These are phyloP conservation scores for Protobothrops flavoviridis DNA, from an alignment of 2,113 vertebrate species.

Conservation along the genomic window DNA sequence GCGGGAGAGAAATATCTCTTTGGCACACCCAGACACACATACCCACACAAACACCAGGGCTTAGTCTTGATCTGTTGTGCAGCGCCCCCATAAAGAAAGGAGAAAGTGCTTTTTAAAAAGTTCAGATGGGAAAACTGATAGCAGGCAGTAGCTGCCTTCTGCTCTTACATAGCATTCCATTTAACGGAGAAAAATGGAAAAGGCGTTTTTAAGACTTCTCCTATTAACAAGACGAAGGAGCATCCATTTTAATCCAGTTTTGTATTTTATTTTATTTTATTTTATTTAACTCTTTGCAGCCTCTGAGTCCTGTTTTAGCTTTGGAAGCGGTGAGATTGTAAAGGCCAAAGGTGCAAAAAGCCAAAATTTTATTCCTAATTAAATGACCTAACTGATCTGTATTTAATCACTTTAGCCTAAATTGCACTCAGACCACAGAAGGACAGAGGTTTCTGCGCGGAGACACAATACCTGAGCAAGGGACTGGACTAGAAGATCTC, in stretches of 20 bases:
- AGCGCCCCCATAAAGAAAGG: neutral
- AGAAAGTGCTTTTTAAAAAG: neutral
- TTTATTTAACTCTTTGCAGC: slow-evolving; percentile 13
- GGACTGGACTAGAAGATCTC: neutral
- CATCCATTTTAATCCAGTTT: neutral
- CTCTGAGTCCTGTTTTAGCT: slow-evolving; percentile 1
- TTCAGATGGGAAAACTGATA: neutral
- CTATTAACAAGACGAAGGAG: neutral
- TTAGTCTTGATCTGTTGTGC: neutral
- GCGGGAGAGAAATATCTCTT: neutral
- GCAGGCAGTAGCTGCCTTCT: neutral
- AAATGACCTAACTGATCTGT: slow-evolving; percentile 29
- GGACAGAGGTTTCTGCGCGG: neutral
- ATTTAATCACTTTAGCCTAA: neutral
- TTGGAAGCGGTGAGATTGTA: neutral
- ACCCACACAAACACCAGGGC: neutral
- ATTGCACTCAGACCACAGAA: neutral
- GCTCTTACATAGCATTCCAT: neutral
- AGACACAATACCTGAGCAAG: neutral
- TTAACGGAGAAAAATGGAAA: neutral
- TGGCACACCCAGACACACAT: neutral
- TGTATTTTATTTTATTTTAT: neutral
- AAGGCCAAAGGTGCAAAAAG: neutral
- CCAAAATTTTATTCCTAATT: slow-evolving; percentile 35
- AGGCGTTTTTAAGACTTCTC: neutral